A percentile compares a stretch with the other conserved stretches of the same genome.
These are phyloP conservation scores for Hypomecis punctinalis DNA, from an alignment of 2,888 invertebrate genomes.

Conservation along the genomic window DNA sequence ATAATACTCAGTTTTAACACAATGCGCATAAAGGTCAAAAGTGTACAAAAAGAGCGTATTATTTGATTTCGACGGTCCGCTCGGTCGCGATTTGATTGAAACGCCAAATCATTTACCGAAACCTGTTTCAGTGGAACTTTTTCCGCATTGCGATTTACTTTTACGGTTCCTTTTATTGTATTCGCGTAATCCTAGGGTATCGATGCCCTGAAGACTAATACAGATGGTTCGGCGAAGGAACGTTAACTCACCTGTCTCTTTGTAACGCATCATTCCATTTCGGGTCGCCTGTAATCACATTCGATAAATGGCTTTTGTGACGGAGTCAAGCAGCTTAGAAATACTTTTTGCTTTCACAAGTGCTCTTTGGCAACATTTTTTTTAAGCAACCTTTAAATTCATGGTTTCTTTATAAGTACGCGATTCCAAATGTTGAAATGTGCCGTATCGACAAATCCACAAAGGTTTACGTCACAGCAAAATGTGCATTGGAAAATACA, in stretches of 20 bases:
- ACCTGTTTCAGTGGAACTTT: slow-evolving; percentile 49
- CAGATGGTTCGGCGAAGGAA: slow-evolving; percentile 20
- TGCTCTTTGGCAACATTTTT: slow-evolving; percentile 37
- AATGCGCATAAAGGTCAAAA: slow-evolving; percentile 44
- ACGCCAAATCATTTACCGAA: slow-evolving; percentile 53
- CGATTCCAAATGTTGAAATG: background rate
- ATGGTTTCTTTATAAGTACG: slow-evolving; percentile 18
- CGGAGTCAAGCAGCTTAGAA: slow-evolving; percentile 45
- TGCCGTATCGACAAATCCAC: background rate
- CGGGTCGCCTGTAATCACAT: slow-evolving; percentile 47
- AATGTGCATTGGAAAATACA: slow-evolving; percentile 21
- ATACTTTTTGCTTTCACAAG: slow-evolving; percentile 42
- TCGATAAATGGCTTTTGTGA: slow-evolving; percentile 44
- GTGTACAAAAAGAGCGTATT: slow-evolving; percentile 44
- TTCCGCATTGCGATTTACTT: slow-evolving; percentile 51
- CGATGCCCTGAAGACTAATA: slow-evolving; percentile 30
- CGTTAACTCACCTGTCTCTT: slow-evolving; percentile 39
- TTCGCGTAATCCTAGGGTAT: slow-evolving; percentile 42
- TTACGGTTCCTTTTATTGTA: slow-evolving; percentile 49
- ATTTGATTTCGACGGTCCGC: slow-evolving; percentile 42
- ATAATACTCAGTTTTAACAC: slow-evolving; percentile 41
- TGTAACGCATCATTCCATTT: slow-evolving; percentile 50
- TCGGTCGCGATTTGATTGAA: slow-evolving; percentile 54
- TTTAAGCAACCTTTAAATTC: slow-evolving; percentile 24
- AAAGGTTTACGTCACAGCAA: background rate